phyloP scores from a whole-genome alignment of 2,888 invertebrate species.

The Plebejus argus region DNA sequence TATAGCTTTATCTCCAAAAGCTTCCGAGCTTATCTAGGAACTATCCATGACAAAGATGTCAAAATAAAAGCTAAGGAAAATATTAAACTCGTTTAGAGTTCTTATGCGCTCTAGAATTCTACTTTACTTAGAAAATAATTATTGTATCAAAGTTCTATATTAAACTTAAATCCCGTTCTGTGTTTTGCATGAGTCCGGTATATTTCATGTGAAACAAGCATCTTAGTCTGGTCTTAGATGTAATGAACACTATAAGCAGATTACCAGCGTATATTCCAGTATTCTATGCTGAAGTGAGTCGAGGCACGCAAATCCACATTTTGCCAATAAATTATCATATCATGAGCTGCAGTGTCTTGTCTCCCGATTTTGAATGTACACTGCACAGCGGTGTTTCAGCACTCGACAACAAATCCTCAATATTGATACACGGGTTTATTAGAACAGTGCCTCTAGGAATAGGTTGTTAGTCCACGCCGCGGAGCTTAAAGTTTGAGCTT shows the following conservation, averaged over 20 bases:
- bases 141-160: no score
- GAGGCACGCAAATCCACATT: no score
- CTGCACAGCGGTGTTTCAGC: not conserved
- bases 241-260: not conserved
- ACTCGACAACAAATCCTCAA: not conserved
- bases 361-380: not conserved
- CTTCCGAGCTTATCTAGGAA: not conserved
- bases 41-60: not conserved
- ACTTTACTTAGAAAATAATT: no score
- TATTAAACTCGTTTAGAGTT: not conserved
- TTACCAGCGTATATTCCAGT: not conserved
- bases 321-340: not conserved
- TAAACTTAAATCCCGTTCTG: no score
- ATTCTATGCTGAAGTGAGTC: no score
- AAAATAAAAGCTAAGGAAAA: not conserved
- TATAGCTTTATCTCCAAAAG: not conserved
- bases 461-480: conserved; percentile 11
- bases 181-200: no score
- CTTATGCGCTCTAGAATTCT: no score
- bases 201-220: no score
- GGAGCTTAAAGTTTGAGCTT: conserved; percentile 16
- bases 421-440: conserved; percentile 17
- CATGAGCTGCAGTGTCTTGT: not conserved
- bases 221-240: not conserved
- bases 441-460: conserved; percentile 24